These are phyloP conservation scores for Mythimna vitellina DNA, from an alignment of 2,888 invertebrate genomes.

Conservation along the genomic window DNA sequence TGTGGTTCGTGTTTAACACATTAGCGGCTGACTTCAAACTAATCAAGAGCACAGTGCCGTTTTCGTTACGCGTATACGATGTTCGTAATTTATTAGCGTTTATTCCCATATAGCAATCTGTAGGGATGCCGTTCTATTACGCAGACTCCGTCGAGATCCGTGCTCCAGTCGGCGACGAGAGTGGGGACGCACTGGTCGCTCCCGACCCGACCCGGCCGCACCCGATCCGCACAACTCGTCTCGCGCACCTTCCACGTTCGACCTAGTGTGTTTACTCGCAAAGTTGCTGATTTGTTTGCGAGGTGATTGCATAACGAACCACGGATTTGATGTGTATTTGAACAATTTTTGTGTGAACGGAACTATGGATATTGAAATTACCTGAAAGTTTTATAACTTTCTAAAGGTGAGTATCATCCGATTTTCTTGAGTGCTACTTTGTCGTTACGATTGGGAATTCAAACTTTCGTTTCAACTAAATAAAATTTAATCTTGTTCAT, in stretches of 20 bases:
- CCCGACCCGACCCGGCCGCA: conserved; percentile 67
- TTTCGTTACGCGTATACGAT: conserved; percentile 87
- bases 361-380: conserved; percentile 79
- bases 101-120: conserved; percentile 90
- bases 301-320: conserved; percentile 68
- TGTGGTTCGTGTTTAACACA: conserved; percentile 77
- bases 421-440: conserved; percentile 34
- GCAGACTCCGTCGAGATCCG: conserved; percentile 89
- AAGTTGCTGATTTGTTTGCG: conserved; percentile 72
- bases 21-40: conserved; percentile 89
- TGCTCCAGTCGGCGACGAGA: conserved; percentile 87
- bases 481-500: conserved; percentile 53
- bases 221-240: conserved; percentile 72
- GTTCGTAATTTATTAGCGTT: conserved; percentile 90
- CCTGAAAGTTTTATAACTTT: conserved; percentile 73
- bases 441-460: conserved; percentile 21
- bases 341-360: conserved; percentile 61
- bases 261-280: conserved; percentile 73
- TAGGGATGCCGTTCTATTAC: conserved; percentile 89
- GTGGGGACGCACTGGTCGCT: conserved; percentile 82
- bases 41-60: conserved; percentile 87
- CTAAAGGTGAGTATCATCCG: conserved; percentile 74
- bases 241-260: conserved; percentile 69
- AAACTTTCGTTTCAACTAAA: conserved; percentile 43
- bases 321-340: conserved; percentile 73